Percentiles rank a stretch among this genome's conserved stretches.
These are phyloP conservation scores for Orthochromis malagaraziensis DNA, from an alignment of 2,113 vertebrate species.

Conservation along the genomic window DNA sequence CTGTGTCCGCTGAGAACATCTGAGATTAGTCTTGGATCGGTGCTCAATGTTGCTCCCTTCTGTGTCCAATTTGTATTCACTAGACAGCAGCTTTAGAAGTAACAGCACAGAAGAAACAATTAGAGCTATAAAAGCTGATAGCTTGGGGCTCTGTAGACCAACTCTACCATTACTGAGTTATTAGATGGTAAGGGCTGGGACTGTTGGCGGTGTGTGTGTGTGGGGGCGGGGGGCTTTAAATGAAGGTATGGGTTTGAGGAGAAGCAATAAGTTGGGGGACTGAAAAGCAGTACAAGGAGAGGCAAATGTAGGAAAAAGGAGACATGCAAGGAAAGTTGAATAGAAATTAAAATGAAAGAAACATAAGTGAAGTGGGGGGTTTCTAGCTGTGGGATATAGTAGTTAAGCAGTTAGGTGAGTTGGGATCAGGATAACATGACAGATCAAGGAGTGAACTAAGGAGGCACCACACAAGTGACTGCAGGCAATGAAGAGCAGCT, in stretches of 20 bases:
- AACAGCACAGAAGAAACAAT: constrained; percentile 63
- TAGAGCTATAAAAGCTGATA: constrained; percentile 55
- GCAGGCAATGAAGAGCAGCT: constrained; percentile 35
- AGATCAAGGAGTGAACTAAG: constrained; percentile 40
- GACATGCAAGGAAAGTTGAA: background rate
- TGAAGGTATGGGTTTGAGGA: background rate
- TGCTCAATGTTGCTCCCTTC: constrained; percentile 34
- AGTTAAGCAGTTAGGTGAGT: background rate
- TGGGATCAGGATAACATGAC: constrained; percentile 24
- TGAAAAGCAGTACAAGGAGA: background rate
- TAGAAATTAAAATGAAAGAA: background rate
- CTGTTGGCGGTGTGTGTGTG: background rate
- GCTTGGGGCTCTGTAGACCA: constrained; percentile 42
- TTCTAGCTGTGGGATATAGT: constrained; percentile 9
- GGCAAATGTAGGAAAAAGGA: background rate
- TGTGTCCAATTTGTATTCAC: constrained; percentile 58
- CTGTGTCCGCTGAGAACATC: constrained; percentile 18
- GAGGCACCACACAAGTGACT: constrained; percentile 25
- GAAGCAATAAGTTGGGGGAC: background rate
- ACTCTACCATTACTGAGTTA: constrained; percentile 50
- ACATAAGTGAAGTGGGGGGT: background rate
- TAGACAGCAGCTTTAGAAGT: constrained; percentile 35
- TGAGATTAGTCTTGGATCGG: constrained; percentile 48
- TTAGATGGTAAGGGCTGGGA: constrained; percentile 9
- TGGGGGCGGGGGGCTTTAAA: background rate